phyloP scores from a whole-genome alignment of 2,113 vertebrate genomes.

The Pseudopipra pipra region DNA sequence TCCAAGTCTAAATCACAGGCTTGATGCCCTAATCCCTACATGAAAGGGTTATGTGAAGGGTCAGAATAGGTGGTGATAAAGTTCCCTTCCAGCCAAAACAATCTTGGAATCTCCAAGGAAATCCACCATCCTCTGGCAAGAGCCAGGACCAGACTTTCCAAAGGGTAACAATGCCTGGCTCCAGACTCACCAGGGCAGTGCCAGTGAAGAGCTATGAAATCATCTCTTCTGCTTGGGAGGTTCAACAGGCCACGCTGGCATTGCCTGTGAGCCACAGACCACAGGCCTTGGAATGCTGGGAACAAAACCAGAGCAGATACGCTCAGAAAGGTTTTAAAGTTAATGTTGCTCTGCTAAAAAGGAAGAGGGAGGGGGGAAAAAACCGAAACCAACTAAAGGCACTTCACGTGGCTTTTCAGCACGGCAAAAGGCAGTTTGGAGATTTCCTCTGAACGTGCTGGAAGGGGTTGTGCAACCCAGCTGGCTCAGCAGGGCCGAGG shows the following conservation, averaged over 20 bases:
- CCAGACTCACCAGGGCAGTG: not conserved
- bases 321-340: not conserved
- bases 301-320: not conserved
- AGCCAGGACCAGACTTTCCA: not conserved
- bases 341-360: not conserved
- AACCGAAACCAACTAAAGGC: not conserved
- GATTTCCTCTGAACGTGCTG: not conserved
- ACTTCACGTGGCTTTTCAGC: not conserved
- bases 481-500: not conserved
- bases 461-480: not conserved
- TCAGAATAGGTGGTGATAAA: slow-evolving; percentile 24
- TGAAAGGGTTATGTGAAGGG: not conserved
- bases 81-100: slow-evolving; percentile 36
- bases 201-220: slow-evolving; percentile 17
- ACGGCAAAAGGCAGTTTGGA: not conserved
- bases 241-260: not conserved
- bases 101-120: slow-evolving; percentile 4
- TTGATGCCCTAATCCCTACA: not conserved
- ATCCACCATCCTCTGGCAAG: slow-evolving; percentile 10
- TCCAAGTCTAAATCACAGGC: not conserved
- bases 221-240: slow-evolving; percentile 44
- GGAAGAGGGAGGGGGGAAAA: fast-evolving
- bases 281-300: not conserved
- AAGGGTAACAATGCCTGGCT: slow-evolving; percentile 39
- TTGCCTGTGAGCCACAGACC: not conserved